Conservation (phyloP, 2,797 vertebrate genomes). For the Sciaenops ocellatus region DNA sequence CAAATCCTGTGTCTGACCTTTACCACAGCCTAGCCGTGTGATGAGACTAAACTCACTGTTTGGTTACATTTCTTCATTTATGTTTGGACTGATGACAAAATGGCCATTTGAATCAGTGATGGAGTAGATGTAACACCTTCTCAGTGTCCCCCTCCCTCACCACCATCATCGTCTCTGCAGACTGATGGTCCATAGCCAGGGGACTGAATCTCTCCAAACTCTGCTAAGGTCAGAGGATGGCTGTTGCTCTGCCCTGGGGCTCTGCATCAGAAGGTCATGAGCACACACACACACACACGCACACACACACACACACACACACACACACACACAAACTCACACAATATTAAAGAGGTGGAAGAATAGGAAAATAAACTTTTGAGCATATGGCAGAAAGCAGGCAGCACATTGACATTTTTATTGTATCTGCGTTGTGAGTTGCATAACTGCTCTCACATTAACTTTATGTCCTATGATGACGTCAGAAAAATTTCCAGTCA, state of each 20-base stretch:
- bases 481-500: not conserved
- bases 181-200: constrained; percentile 46
- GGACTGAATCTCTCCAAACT: constrained; percentile 50
- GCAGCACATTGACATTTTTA: not conserved
- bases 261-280: constrained; percentile 71
- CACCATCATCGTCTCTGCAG: constrained; percentile 26
- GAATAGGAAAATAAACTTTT: not conserved
- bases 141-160: not conserved
- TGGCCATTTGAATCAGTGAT: constrained; percentile 55
- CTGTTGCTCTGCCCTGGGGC: constrained; percentile 65
- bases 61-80: constrained; percentile 55
- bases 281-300: constrained; percentile 15
- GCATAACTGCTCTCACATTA: not conserved
- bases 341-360: constrained; percentile 8
- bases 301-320: constrained; percentile 18
- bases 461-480: too few species aligned
- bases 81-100: constrained; percentile 56
- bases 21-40: constrained; percentile 38
- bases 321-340: constrained; percentile 17
- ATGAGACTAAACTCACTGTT: constrained; percentile 40
- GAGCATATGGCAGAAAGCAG: not conserved
- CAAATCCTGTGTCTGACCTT: constrained; percentile 66
- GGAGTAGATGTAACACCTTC: constrained; percentile 6
- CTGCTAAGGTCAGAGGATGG: constrained; percentile 69
- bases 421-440: not conserved